Percentiles rank a stretch among this genome's conserved stretches.
phyloP scores from a whole-genome alignment of 2,888 invertebrate genomes.

The Stegana nigrithorax region DNA sequence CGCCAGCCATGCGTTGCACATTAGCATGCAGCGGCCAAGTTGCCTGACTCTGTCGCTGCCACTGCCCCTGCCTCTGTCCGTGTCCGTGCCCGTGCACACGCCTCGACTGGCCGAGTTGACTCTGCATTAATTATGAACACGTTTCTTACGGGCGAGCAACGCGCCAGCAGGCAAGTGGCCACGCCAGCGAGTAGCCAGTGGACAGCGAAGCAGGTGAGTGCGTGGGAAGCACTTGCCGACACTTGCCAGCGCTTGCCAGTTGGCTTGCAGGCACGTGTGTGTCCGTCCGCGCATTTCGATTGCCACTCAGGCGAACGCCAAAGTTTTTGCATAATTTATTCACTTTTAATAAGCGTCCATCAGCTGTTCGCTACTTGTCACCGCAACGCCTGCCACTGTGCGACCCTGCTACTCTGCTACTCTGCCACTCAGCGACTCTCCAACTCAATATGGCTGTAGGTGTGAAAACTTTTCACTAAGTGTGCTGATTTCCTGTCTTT shows the following conservation, averaged over 20 bases:
- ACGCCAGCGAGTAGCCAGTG: too few species aligned
- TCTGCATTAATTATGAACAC: constrained; percentile 13
- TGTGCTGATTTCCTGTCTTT: neutral
- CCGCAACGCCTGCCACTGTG: neutral
- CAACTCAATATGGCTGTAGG: too few species aligned
- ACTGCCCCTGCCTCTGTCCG: too few species aligned
- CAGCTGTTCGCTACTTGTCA: constrained; percentile 12
- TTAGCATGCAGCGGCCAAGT: too few species aligned
- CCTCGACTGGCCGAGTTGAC: neutral
- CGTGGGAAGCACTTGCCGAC: too few species aligned
- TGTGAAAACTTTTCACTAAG: constrained; percentile 12
- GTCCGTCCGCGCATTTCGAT: neutral
- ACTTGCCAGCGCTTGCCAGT: neutral
- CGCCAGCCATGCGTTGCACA: too few species aligned
- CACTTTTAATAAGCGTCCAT: constrained; percentile 53
- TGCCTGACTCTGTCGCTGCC: too few species aligned
- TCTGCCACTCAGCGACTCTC: too few species aligned
- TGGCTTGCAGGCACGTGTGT: neutral
- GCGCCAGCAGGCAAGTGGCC: neutral
- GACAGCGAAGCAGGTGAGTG: too few species aligned
- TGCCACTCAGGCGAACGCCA: too few species aligned
- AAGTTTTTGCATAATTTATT: constrained; percentile 55
- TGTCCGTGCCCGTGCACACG: neutral
- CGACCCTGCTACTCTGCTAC: neutral
- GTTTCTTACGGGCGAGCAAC: neutral